Percentiles rank a stretch among this genome's conserved stretches.
Conservation (phyloP, 2,888 invertebrate genomes). For the Nemurella pictetii region DNA sequence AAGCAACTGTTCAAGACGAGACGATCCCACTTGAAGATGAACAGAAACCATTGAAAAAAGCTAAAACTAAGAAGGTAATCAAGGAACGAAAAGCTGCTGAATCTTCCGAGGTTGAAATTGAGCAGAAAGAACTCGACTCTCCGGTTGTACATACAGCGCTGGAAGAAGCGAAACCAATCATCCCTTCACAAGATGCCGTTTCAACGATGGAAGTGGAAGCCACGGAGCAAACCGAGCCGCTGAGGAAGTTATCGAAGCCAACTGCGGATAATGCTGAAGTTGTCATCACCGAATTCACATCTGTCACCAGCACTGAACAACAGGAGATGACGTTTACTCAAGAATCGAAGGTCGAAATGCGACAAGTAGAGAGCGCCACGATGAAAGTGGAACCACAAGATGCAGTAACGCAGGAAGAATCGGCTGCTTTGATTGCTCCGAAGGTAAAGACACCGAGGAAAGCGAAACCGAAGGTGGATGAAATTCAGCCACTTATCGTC, state of each 20-base stretch:
- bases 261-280: neutral
- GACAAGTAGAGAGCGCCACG: neutral
- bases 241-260: neutral
- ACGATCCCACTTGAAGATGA: slow-evolving; percentile 21
- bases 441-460: slow-evolving; percentile 26
- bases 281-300: slow-evolving; percentile 24
- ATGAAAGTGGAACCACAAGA: slow-evolving; percentile 6
- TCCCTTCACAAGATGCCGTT: slow-evolving; percentile 7
- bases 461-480: slow-evolving; percentile 30
- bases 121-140: slow-evolving; percentile 18
- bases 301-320: slow-evolving; percentile 21
- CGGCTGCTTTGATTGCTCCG: neutral
- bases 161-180: slow-evolving; percentile 17
- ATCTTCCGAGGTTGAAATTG: slow-evolving; percentile 6
- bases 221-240: slow-evolving; percentile 22
- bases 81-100: slow-evolving; percentile 32
- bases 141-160: slow-evolving; percentile 13
- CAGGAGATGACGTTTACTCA: slow-evolving; percentile 5
- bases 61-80: slow-evolving; percentile 9
- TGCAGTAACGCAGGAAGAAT: slow-evolving; percentile 14
- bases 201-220: slow-evolving; percentile 16
- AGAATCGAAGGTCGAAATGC: neutral
- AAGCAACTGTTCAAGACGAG: slow-evolving; percentile 2
- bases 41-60: slow-evolving; percentile 15
- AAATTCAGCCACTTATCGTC: slow-evolving; percentile 12